These are phyloP conservation scores for Guaruba guarouba DNA, from an alignment of 2,113 vertebrate genomes.

Conservation along the genomic window DNA sequence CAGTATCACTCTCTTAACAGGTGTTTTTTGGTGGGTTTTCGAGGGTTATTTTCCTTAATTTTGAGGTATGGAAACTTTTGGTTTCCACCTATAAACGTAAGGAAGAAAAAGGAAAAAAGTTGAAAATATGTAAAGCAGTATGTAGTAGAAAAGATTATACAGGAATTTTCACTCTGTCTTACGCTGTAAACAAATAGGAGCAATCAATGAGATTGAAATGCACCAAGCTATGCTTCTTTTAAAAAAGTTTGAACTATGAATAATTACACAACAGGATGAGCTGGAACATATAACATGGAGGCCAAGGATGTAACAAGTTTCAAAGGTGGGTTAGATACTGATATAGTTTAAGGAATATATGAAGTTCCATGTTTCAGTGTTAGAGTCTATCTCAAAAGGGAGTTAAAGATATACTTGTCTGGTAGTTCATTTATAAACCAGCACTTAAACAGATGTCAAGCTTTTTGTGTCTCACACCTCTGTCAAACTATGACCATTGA, in stretches of 20 bases:
- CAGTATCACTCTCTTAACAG: rapidly evolving
- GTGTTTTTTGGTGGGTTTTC: rapidly evolving
- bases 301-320: background rate
- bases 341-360: background rate
- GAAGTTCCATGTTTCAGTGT: background rate
- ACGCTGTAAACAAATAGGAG: background rate
- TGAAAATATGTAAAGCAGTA: background rate
- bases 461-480: background rate
- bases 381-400: background rate
- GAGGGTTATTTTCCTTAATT: background rate
- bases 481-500: background rate
- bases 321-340: background rate
- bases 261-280: background rate
- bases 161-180: background rate
- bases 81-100: background rate
- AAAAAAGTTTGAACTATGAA: background rate
- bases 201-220: background rate
- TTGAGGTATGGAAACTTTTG: background rate
- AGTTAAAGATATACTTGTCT: background rate
- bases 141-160: background rate
- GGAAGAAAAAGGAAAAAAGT: background rate
- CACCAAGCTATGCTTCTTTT: background rate
- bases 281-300: background rate
- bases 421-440: background rate
- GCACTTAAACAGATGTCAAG: background rate